These are phyloP conservation scores for Folsomia manolachei DNA, from an alignment of 2,888 invertebrate species.

Conservation along the genomic window DNA sequence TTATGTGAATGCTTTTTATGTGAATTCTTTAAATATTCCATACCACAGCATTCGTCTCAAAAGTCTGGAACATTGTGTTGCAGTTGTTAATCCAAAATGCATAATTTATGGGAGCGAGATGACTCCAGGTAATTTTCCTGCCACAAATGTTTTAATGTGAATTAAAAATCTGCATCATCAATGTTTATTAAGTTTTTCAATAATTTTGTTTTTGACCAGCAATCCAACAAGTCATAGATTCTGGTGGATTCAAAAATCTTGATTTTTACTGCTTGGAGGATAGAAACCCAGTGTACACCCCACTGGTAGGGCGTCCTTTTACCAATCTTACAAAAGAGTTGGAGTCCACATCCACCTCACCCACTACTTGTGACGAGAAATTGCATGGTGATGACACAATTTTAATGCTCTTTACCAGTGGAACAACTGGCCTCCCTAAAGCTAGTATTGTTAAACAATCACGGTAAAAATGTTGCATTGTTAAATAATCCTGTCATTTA, in stretches of 20 bases:
- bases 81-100: conserved; percentile 76
- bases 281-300: not conserved
- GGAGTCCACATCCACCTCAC: not conserved
- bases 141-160: no score
- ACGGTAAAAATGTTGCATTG: not conserved
- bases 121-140: conserved; percentile 64
- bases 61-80: conserved; percentile 80
- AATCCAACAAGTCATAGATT: conserved; percentile 29
- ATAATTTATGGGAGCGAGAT: conserved; percentile 77
- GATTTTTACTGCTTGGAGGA: conserved; percentile 19
- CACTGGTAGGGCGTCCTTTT: not conserved
- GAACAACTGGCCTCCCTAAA: conserved; percentile 75
- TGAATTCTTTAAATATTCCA: no score
- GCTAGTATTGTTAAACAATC: not conserved
- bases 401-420: conserved; percentile 95
- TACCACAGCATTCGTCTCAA: conserved; percentile 83
- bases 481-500: no score
- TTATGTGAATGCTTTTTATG: no score
- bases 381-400: conserved; percentile 62
- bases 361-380: not conserved
- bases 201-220: conserved; percentile 1
- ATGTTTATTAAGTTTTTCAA: no score
- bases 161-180: no score
- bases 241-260: conserved; percentile 19
- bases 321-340: not conserved